A percentile compares a stretch with the other conserved stretches of the same genome.
phyloP scores from a whole-genome alignment of 2,797 vertebrate genomes.

The Chaenodraco wilsoni region DNA sequence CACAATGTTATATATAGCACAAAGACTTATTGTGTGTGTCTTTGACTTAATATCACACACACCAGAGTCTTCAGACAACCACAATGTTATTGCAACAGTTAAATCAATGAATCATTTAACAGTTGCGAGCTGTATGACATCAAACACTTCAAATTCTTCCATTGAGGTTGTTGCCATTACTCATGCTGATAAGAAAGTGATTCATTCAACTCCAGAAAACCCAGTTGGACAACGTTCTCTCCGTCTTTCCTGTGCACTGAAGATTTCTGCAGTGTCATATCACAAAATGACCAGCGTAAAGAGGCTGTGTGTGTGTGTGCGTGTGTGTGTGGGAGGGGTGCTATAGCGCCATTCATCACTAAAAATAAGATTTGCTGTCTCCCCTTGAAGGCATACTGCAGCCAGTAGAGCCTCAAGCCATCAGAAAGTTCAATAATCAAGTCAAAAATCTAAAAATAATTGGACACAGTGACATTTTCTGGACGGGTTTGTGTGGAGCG shows the following conservation, averaged over 20 bases:
- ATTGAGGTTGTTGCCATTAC: background rate
- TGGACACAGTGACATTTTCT: background rate
- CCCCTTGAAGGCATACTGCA: background rate
- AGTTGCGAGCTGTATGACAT: background rate
- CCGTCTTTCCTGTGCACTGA: background rate
- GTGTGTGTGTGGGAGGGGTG: background rate
- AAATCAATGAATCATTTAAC: background rate
- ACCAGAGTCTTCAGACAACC: background rate
- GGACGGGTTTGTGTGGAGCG: background rate
- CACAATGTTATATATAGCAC: slow-evolving; percentile 13
- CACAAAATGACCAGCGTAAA: background rate
- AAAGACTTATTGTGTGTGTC: background rate
- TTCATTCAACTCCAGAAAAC: background rate
- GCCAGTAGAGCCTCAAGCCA: slow-evolving; percentile 13
- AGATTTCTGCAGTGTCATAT: background rate
- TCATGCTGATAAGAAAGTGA: background rate
- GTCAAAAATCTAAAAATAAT: background rate
- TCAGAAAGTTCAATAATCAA: slow-evolving; percentile 1
- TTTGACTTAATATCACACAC: background rate
- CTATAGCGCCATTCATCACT: background rate
- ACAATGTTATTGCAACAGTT: background rate
- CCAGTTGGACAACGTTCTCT: background rate
- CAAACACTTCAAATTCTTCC: background rate
- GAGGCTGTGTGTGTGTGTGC: background rate
- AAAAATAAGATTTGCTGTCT: slow-evolving; percentile 15